Evolutionary conservation across 2,113 vertebrate species (phyloP), one percentile per base, ranked within the genome.

Genomic region (Podarcis cretensis): DNA sequence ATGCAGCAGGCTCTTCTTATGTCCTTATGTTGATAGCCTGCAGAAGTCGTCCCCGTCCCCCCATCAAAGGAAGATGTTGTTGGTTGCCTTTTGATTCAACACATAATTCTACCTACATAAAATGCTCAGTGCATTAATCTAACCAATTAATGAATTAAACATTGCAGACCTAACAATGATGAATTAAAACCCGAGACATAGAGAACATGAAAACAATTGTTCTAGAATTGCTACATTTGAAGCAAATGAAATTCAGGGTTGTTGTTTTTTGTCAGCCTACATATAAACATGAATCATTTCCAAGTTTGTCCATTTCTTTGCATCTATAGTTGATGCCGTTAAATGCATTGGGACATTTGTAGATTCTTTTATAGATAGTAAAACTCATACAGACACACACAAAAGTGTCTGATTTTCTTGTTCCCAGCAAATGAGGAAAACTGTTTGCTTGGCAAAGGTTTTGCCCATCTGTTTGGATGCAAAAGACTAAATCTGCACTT

Each of bases 381-480:
- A 91, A 78, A 1, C 76, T 43, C 75, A 95, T 87, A 84, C 65
- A 76, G 89, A 86, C 89, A 66, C 2, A 63, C 25, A 69, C 48
- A 90, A 84, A 81, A 68, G 40, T 37, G 77, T 69, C 81, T 92
- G 57, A 54, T 90, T 95, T 95, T 83, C 90, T 86, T 89, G 21
- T 86, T 95, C 92, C 86, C 73, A 84, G 0, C 35, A 94, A 94
- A 96, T 94, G 92, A 95, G 91, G 86, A 96, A 96, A 96, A 93
- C 91, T 89, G 88, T 86, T 94, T 86, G 91, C 91, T 95, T 95
- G 95, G 90, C 91, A 94, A 91, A 75, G 75, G 20, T 54, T 91
- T 91, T 92, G 95, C 94, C 94, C 94, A 94, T 94, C 75, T 95
- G 92, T 92, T 95, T 94, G 92, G 37, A 69, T 84, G 59, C 93